A percentile compares a stretch with the other conserved stretches of the same genome.
Evolutionary conservation across 1,140 invertebrate species (phyloP).

Genomic region (Catajapyx aquilonaris): DNA sequence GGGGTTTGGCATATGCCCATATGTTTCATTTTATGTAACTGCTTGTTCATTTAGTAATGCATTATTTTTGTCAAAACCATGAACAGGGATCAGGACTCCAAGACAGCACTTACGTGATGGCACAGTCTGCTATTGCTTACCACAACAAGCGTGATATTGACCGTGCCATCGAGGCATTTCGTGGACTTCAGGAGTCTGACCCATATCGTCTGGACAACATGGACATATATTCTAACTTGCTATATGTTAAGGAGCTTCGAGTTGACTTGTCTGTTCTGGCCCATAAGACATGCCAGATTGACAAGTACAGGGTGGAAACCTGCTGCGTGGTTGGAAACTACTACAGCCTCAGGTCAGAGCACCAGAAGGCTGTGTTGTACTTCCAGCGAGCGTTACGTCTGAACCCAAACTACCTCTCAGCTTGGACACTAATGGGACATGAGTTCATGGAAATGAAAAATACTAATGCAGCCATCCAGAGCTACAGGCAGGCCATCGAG

Average conservation of each 20-base stretch:
- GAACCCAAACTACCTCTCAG: conserved; percentile 83
- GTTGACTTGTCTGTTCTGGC: conserved; percentile 84
- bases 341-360: conserved; percentile 86
- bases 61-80: too few species aligned
- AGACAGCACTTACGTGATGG: conserved; percentile 71
- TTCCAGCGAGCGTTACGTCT: conserved; percentile 87
- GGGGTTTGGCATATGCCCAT: too few species aligned
- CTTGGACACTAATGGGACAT: conserved; percentile 96
- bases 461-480: conserved; percentile 88
- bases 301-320: conserved; percentile 93
- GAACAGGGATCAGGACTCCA: conserved; percentile 35
- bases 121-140: conserved; percentile 77
- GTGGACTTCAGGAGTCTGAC: conserved; percentile 58
- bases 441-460: conserved; percentile 99
- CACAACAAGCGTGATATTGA: conserved; percentile 86
- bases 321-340: conserved; percentile 98
- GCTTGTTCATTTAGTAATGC: too few species aligned
- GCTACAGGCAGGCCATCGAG: conserved; percentile 90
- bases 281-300: conserved; percentile 77
- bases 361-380: conserved; percentile 90
- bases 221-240: conserved; percentile 89
- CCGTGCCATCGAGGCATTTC: conserved; percentile 65
- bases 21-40: too few species aligned
- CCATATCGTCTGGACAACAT: conserved; percentile 85
- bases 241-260: conserved; percentile 85